Conservation (phyloP, 2,113 vertebrate genomes). For the Megatriorchis doriae region DNA sequence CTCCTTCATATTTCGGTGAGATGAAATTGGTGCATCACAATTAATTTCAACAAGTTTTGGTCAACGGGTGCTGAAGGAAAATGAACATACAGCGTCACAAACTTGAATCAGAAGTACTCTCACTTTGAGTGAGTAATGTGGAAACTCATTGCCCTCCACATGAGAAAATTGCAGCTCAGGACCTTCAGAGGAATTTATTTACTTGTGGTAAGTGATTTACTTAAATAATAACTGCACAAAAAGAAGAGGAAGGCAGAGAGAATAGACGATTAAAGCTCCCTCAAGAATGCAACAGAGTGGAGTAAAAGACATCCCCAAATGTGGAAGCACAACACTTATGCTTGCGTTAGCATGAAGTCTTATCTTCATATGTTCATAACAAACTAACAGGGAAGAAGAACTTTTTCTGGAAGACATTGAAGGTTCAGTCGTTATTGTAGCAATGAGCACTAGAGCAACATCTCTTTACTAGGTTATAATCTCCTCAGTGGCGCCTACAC, state of each 20-base stretch:
- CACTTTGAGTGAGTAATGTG: background rate
- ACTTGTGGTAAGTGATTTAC: background rate
- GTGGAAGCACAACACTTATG: background rate
- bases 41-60: slow-evolving; percentile 50
- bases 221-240: background rate
- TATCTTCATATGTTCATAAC: background rate
- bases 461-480: background rate
- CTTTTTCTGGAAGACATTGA: background rate
- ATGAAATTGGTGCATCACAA: slow-evolving; percentile 29
- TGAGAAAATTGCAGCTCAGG: background rate
- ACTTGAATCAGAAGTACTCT: background rate
- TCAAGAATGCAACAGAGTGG: background rate
- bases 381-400: background rate
- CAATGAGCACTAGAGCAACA: background rate
- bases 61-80: slow-evolving; percentile 11
- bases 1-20: slow-evolving; percentile 50
- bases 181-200: slow-evolving; percentile 4
- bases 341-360: background rate
- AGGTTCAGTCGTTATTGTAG: background rate
- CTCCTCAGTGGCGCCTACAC: background rate
- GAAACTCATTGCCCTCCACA: background rate
- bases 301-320: background rate
- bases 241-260: background rate
- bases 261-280: background rate
- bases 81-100: background rate